Conservation (phyloP, 2,888 invertebrate genomes). For the Apocheima hispidaria region DNA sequence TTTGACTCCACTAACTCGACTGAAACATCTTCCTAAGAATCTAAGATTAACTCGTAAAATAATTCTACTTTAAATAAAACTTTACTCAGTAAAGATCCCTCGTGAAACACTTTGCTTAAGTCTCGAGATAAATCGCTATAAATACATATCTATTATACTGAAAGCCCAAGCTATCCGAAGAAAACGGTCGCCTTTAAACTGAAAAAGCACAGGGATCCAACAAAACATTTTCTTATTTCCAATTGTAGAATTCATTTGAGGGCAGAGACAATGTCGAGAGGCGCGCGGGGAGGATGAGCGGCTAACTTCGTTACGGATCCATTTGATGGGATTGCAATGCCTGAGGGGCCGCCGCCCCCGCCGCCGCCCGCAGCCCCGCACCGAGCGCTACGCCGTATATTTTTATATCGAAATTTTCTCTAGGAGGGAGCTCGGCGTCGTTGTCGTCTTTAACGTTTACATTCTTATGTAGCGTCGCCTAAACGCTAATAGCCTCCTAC, state of each 20-base stretch:
- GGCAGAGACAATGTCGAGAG: constrained; percentile 86
- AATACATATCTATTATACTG: constrained; percentile 54
- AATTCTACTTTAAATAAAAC: constrained; percentile 40
- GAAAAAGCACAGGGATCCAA: constrained; percentile 83
- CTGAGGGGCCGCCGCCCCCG: constrained; percentile 78
- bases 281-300: constrained; percentile 86
- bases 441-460: constrained; percentile 85
- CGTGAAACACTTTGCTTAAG: constrained; percentile 59
- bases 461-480: constrained; percentile 85
- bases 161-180: constrained; percentile 73
- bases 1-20: neutral
- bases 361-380: constrained; percentile 53
- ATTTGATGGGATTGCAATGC: constrained; percentile 91
- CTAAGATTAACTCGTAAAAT: constrained; percentile 32
- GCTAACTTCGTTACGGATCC: constrained; percentile 92
- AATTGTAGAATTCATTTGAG: constrained; percentile 87
- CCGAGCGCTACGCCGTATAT: constrained; percentile 77
- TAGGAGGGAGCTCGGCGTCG: constrained; percentile 75
- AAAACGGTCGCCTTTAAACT: constrained; percentile 82
- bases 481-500: constrained; percentile 83
- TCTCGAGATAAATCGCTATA: constrained; percentile 50
- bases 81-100: constrained; percentile 63
- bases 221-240: constrained; percentile 87
- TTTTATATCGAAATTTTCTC: constrained; percentile 86
- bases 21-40: constrained; percentile 35